Evolutionary conservation across 30 jellyfish, hydroid and myxozoan genomes (phyloP), one percentile per base, ranked within the genome.

Genomic region (Cassiopea andromeda): DNA sequence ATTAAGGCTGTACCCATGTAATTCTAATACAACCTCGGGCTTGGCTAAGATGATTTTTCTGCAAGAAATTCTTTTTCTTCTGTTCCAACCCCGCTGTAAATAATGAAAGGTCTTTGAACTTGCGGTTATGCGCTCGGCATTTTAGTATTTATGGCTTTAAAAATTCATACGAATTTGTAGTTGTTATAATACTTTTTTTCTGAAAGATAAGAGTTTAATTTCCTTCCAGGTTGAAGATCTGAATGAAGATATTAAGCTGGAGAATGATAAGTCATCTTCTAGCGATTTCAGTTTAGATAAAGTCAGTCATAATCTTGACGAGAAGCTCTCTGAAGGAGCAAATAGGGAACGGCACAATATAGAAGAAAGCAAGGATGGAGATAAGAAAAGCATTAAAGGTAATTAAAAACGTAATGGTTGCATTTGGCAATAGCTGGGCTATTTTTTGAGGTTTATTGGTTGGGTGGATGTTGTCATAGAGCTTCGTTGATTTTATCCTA

Each of bases 231-330:
- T 12, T 43, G 87, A 48, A n/a, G 87, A 60, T 5, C 77, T 44
- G 16, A 61, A 59, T 1, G 79, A 19, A 1, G 77, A 60, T n/a
- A 84, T 38, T 18, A 77, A 49, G 4, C 45, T 47, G 69, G 85
- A 71, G 14, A 57, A 71, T 2, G 68, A 54, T 1, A 70, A 72
- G 54, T 73, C 88, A 12, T 87, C 64, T n/a, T 76, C 64, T 44
- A 77, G 94, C 44, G 94, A 77, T 67, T 87, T 87, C 83, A 87
- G 94, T 66, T 77, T 87, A 74, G 50, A 46, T 43, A 78, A 87
- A 47, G 48, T 59, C 15, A 49, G 10, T 4, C 78, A 75, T 46
- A 69, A 59, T 3, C 1, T 8, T 54, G 14, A 85, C 13, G 57
- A 4, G 6, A 64, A 64, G 43, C 8, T 17, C 43, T 9, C 19